Conservation (phyloP, 2,113 vertebrate genomes). For the Bufo bufo region DNA sequence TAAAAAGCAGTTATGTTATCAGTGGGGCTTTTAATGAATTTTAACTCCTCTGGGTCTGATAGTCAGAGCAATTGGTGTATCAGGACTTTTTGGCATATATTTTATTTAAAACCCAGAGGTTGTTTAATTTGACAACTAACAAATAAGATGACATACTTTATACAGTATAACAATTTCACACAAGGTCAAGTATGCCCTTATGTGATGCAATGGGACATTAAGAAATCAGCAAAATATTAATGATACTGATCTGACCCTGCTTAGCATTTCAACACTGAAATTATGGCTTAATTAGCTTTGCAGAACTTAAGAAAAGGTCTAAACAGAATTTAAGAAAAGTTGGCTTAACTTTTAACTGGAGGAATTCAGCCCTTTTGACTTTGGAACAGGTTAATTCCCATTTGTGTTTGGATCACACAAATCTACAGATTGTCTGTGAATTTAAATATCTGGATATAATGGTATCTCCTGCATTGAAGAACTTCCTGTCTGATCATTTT, state of each 20-base stretch:
- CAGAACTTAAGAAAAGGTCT: constrained; percentile 45
- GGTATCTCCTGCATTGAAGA: too few relatives aligned
- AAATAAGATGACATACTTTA: constrained; percentile 20
- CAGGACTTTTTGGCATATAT: not conserved
- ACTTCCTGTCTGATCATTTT: too few relatives aligned
- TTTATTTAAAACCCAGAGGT: constrained; percentile 27
- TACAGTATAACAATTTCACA: constrained; percentile 20
- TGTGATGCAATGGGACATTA: constrained; percentile 53
- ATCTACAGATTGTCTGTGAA: too few relatives aligned
- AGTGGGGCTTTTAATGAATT: not conserved
- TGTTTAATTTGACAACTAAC: constrained; percentile 24
- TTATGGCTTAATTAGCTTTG: constrained; percentile 53
- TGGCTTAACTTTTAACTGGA: too few relatives aligned
- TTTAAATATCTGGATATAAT: too few relatives aligned
- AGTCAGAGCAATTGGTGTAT: constrained; percentile 4
- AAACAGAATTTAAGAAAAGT: not conserved
- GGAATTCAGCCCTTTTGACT: too few relatives aligned
- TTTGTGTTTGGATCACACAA: too few relatives aligned
- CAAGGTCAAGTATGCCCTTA: constrained; percentile 54
- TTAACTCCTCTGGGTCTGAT: not conserved
- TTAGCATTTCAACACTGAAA: constrained; percentile 52
- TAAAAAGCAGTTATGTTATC: not conserved
- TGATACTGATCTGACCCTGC: constrained; percentile 52
- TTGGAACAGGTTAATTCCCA: too few relatives aligned
- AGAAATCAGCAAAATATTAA: constrained; percentile 57